Conservation (phyloP, 2,888 invertebrate species). For the Punctoribates punctum region DNA sequence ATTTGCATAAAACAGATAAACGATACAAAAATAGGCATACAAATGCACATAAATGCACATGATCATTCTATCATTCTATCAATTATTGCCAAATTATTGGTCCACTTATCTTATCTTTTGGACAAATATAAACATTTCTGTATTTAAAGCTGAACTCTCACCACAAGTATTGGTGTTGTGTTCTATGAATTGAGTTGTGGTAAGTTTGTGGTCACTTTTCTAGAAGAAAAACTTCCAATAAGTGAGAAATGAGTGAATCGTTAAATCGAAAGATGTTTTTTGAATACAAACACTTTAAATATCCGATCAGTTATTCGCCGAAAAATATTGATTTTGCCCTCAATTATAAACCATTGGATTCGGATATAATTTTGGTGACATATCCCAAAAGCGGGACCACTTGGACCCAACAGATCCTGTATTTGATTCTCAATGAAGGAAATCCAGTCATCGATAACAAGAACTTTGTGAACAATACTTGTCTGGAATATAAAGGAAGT, state of each 20-base stretch:
- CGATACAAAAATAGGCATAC: too few species aligned
- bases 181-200: too few species aligned
- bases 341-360: conserved; percentile 44
- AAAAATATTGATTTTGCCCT: conserved; percentile 43
- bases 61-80: too few species aligned
- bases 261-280: background rate
- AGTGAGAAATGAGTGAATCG: background rate
- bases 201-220: too few species aligned
- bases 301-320: conserved; percentile 16
- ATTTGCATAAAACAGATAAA: too few species aligned
- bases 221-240: too few species aligned
- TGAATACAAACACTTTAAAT: background rate
- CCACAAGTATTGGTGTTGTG: too few species aligned
- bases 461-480: background rate
- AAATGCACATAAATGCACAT: too few species aligned
- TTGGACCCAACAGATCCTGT: conserved; percentile 46
- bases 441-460: background rate
- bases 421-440: conserved; percentile 45
- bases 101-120: too few species aligned
- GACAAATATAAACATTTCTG: too few species aligned
- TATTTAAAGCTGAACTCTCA: too few species aligned
- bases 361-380: conserved; percentile 46
- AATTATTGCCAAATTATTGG: too few species aligned
- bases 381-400: conserved; percentile 48
- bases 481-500: background rate